Evolutionary conservation across 2,888 invertebrate genomes (phyloP).

Genomic region (Rutpela maculata): DNA sequence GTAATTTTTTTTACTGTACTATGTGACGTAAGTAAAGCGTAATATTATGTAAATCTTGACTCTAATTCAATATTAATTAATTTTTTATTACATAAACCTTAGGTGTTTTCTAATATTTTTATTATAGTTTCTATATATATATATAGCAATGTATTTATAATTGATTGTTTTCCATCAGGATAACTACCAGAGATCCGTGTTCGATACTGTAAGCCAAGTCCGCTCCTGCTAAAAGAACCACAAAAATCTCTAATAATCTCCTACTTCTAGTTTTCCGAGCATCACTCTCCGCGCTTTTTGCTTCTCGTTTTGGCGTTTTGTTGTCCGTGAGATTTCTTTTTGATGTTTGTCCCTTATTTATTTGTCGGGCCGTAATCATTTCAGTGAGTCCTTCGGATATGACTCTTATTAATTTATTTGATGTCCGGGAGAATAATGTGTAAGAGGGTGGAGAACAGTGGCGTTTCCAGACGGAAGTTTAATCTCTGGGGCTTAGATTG

Average conservation of each 20-base stretch:
- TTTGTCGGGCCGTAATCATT: constrained; percentile 55
- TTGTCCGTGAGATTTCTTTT: constrained; percentile 55
- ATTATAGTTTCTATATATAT: no score
- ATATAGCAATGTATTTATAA: no score
- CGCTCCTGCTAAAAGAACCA: constrained; percentile 28
- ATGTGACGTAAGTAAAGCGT: no score
- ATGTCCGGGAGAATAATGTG: constrained; percentile 32
- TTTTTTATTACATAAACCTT: no score
- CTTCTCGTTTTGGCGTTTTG: constrained; percentile 45
- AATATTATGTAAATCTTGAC: no score
- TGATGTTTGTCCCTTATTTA: constrained; percentile 57
- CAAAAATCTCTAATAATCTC: constrained; percentile 41
- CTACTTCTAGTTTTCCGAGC: constrained; percentile 35
- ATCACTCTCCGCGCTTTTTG: constrained; percentile 35
- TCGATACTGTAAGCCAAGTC: constrained; percentile 17
- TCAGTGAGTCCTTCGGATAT: constrained; percentile 51
- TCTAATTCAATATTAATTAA: no score
- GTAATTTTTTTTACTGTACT: no score
- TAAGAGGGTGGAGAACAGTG: constrained; percentile 4
- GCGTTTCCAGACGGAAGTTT: background rate
- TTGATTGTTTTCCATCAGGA: background rate
- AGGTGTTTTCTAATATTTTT: no score
- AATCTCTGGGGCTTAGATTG: constrained; percentile 1
- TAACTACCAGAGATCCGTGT: no score
- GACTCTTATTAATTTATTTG: constrained; percentile 56